Conservation (phyloP, 2,113 vertebrate genomes). For the Plotosus lineatus region DNA sequence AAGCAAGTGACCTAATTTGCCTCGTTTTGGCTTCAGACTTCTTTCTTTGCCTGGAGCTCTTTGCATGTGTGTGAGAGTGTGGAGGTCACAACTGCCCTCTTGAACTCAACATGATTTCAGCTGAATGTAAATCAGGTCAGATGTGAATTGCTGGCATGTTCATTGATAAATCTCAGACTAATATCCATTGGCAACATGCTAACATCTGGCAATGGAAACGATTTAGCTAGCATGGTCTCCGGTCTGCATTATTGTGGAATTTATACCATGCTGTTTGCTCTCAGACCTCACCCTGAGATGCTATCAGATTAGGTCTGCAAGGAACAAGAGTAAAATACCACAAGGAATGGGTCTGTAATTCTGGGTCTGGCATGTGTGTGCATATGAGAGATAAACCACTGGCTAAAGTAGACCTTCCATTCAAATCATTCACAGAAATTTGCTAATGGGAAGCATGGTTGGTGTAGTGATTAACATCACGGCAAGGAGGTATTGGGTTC, state of each 20-base stretch:
- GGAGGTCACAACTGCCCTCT: constrained; percentile 2
- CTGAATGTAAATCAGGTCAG: constrained; percentile 21
- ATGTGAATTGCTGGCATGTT: constrained; percentile 16
- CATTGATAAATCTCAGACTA: neutral
- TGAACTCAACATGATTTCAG: constrained; percentile 36
- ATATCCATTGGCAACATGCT: constrained; percentile 1
- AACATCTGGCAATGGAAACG: neutral
- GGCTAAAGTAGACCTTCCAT: neutral
- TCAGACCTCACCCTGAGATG: constrained; percentile 44
- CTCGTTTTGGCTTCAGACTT: constrained; percentile 5
- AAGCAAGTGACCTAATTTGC: neutral
- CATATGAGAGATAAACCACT: neutral
- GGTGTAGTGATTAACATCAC: no score
- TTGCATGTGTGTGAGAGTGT: neutral
- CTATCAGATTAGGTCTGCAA: constrained; percentile 41
- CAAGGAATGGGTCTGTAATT: constrained; percentile 18
- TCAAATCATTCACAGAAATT: neutral
- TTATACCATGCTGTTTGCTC: constrained; percentile 16
- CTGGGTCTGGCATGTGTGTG: neutral
- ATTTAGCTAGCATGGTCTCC: constrained; percentile 4
- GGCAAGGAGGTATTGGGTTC: no score
- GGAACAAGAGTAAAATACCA: constrained; percentile 31
- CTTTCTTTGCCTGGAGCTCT: neutral
- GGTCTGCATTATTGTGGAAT: constrained; percentile 19
- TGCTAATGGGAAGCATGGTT: no score